phyloP scores from a whole-genome alignment of 92 coral and sea anemone genomes.

The Ricordea florida region DNA sequence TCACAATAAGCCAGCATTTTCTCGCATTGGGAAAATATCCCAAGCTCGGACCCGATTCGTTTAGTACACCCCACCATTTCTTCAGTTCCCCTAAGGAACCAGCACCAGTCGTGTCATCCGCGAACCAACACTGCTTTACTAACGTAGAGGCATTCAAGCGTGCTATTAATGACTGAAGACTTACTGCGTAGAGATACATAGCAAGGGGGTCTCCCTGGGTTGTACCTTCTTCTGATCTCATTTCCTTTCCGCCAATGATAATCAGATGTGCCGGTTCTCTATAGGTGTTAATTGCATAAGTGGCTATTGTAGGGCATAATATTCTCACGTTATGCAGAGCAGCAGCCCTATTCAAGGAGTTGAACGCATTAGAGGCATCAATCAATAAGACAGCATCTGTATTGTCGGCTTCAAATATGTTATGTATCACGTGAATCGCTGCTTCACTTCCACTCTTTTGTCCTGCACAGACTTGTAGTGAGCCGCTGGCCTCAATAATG shows the following conservation, averaged over 20 bases:
- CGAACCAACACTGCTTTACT: slow-evolving; percentile 54
- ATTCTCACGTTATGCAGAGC: slow-evolving; percentile 16
- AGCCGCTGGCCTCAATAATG: neutral
- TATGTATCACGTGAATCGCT: slow-evolving; percentile 39
- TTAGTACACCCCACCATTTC: slow-evolving; percentile 69
- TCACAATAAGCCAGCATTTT: no score
- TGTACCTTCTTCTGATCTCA: slow-evolving; percentile 16
- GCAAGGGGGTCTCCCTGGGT: slow-evolving; percentile 38
- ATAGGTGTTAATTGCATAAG: slow-evolving; percentile 46
- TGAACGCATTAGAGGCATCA: slow-evolving; percentile 41
- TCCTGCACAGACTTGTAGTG: neutral
- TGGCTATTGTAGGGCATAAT: slow-evolving; percentile 23
- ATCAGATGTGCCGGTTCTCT: slow-evolving; percentile 33
- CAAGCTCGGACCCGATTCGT: no score
- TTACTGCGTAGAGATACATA: slow-evolving; percentile 35
- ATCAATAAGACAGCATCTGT: slow-evolving; percentile 22
- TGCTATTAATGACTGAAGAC: slow-evolving; percentile 43
- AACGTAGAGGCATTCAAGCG: neutral
- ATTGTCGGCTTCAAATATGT: slow-evolving; percentile 24
- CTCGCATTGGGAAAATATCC: no score
- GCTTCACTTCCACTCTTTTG: slow-evolving; percentile 22
- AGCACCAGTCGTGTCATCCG: slow-evolving; percentile 36
- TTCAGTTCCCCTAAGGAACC: slow-evolving; percentile 32
- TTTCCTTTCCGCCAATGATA: slow-evolving; percentile 40
- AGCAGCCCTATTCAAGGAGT: slow-evolving; percentile 14